phyloP scores from a whole-genome alignment of 2,888 invertebrate species.

The Drosophila trichaetosa region DNA sequence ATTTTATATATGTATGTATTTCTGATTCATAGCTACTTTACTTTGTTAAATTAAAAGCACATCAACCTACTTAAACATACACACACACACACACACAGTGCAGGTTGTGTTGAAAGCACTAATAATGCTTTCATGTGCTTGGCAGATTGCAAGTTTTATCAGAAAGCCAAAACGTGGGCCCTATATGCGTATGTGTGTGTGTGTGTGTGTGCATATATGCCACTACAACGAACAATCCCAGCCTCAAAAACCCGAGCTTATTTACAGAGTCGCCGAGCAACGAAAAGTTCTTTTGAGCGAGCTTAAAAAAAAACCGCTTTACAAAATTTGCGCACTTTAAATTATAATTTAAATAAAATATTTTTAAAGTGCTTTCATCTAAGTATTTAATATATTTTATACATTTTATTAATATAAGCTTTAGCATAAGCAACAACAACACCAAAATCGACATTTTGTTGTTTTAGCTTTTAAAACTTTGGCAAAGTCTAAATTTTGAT shows the following conservation, averaged over 20 bases:
- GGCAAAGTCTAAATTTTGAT: constrained; percentile 60
- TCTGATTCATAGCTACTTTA: background rate
- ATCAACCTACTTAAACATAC: background rate
- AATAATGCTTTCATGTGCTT: constrained; percentile 73
- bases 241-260: constrained; percentile 48
- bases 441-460: constrained; percentile 10
- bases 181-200: constrained; percentile 4
- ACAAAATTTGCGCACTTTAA: constrained; percentile 3
- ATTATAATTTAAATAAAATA: background rate
- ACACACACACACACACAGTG: constrained; percentile 10
- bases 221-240: constrained; percentile 3
- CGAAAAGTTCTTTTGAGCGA: constrained; percentile 37
- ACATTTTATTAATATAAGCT: constrained; percentile 35
- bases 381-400: background rate
- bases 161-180: constrained; percentile 56
- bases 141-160: constrained; percentile 71
- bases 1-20: background rate
- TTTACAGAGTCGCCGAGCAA: constrained; percentile 16
- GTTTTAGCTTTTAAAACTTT: constrained; percentile 61
- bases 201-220: constrained; percentile 1
- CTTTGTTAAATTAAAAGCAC: constrained; percentile 49
- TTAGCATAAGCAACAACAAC: constrained; percentile 9
- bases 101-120: constrained; percentile 53
- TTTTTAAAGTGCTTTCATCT: background rate
- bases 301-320: constrained; percentile 40